Evolutionary conservation across 1,140 invertebrate species (phyloP), one percentile per base, ranked within the genome.

Genomic region (Drosophila ananassae): DNA sequence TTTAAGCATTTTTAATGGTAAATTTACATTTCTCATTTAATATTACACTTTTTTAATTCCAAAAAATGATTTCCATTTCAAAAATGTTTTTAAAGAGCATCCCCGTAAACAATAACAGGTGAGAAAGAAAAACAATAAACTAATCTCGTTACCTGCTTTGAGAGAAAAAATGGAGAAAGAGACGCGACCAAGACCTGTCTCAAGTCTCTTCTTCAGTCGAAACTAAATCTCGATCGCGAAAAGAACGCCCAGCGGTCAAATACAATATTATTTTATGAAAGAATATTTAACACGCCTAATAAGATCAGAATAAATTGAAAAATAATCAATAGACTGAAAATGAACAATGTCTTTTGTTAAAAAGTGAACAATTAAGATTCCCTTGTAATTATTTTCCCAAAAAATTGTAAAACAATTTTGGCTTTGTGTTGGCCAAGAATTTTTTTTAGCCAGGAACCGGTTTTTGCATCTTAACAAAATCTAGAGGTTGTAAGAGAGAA

Each of bases 361-460:
- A 4, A 2, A 39, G 3, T 37, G 3, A 37, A 37, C 34, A 37
- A 37, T 37, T 12, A 1, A 37, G 12, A 37, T 37, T 37, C 34
- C 3, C 10, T 37, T 37, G 34, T 37, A 37, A 69, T 61, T 76
- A 46, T 59, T 83, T 76, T 67, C 9, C n/a, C 51, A 39, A 53
- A 47, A 53, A 34, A 46, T 53, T 71, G 48, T 4, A 47, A 47
- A 58, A 62, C 37, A 62, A 64, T 78, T 64, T 56, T 32, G 74
- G 72, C 79, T 85, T 84, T 48, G 63, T 81, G 46, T 59, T 74
- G 58, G 41, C 56, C 53, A 61, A 67, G 74, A 63, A 58, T 83
- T 84, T 75, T 84, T 75, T 62, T 37, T 37, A 37, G 34, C 34
- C 69, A 68, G 46, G 59, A 89, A 89, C 84, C 83, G 84, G 84